Percentiles rank a stretch among this genome's conserved stretches.
Evolutionary conservation across 2,113 vertebrate genomes (phyloP).

Genomic region (Ailurus styani): DNA sequence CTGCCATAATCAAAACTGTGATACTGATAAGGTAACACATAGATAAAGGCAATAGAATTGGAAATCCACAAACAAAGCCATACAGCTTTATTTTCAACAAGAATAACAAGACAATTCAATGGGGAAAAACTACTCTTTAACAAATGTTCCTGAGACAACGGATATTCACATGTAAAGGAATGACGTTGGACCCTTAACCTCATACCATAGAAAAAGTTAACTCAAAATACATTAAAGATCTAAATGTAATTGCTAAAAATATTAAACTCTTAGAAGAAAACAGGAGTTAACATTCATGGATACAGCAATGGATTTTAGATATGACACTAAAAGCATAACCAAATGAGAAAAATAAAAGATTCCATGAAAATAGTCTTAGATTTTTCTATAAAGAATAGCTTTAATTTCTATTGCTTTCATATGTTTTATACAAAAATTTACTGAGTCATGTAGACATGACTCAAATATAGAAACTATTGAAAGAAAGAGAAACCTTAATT

Average conservation of each 20-base stretch:
- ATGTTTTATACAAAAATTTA: not conserved
- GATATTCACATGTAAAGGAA: not conserved
- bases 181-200: not conserved
- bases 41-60: not conserved
- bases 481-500: not conserved
- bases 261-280: not conserved
- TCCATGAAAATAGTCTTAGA: not conserved
- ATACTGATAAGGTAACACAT: not conserved
- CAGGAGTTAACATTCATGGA: not conserved
- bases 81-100: not conserved
- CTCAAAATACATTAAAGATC: not conserved
- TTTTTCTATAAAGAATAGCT: not conserved
- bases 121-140: not conserved
- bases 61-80: not conserved
- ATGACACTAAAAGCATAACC: not conserved
- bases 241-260: not conserved
- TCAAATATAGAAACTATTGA: conserved; percentile 2
- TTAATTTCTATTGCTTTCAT: not conserved
- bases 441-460: not conserved
- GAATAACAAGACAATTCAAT: not conserved
- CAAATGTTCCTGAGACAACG: not conserved
- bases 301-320: not conserved
- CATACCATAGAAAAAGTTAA: not conserved
- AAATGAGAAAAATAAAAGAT: not conserved
- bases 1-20: not conserved